Percentiles rank a stretch among this genome's conserved stretches.
Conservation (phyloP, 2,113 vertebrate genomes). For the Patagioenas fasciata region DNA sequence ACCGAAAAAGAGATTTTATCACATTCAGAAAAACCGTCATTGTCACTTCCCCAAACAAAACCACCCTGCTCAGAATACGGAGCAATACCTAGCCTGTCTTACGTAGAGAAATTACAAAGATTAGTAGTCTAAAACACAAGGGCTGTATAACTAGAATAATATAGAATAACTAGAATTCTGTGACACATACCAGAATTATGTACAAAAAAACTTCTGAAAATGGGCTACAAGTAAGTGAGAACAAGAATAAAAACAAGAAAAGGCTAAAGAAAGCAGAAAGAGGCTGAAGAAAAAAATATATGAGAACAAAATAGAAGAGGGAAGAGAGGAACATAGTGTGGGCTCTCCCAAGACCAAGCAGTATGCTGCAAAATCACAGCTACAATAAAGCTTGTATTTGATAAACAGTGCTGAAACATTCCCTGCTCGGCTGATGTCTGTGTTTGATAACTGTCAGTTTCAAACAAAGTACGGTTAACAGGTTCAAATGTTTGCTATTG, state of each 20-base stretch:
- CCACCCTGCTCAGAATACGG: background rate
- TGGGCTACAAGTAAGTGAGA: background rate
- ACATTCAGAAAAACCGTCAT: background rate
- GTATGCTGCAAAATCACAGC: background rate
- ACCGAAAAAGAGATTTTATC: constrained; percentile 29
- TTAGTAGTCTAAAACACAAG: background rate
- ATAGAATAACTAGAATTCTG: background rate
- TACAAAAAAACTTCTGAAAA: background rate
- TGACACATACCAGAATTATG: background rate
- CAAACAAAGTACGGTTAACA: background rate
- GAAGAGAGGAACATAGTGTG: background rate
- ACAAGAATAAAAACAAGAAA: background rate
- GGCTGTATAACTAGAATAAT: background rate
- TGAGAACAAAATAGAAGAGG: background rate
- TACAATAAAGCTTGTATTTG: background rate
- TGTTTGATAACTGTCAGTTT: background rate
- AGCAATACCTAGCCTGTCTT: background rate
- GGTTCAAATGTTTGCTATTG: background rate
- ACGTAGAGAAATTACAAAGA: background rate
- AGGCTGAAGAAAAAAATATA: background rate
- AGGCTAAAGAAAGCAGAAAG: background rate
- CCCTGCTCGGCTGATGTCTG: background rate
- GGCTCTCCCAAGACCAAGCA: background rate
- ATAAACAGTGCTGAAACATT: background rate
- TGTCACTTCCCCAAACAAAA: background rate